Conservation (phyloP, 2,888 invertebrate species). For the Eilema sororculum region DNA sequence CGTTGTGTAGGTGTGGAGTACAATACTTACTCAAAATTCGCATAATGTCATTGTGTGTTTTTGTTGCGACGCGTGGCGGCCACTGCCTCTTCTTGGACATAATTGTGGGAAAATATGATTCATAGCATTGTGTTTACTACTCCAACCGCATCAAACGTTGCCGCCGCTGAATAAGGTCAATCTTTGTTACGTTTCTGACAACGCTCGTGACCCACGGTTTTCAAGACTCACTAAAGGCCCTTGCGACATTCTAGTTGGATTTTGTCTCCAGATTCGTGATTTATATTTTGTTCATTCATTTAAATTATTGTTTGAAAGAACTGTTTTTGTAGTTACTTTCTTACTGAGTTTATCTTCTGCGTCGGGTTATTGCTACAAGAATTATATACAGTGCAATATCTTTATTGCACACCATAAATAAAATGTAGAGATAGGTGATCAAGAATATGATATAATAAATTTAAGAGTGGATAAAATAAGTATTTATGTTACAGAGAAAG, state of each 20-base stretch:
- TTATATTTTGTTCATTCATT: constrained; percentile 18
- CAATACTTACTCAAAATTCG: constrained; percentile 25
- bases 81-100: constrained; percentile 52
- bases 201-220: constrained; percentile 47
- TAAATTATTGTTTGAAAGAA: neutral
- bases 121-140: constrained; percentile 72
- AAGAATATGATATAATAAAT: neutral
- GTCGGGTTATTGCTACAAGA: neutral
- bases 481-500: neutral
- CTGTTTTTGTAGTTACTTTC: neutral
- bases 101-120: constrained; percentile 75
- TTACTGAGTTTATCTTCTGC: neutral
- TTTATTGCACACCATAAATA: neutral
- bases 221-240: constrained; percentile 26
- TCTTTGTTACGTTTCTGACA: constrained; percentile 68
- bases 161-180: constrained; percentile 73
- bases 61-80: constrained; percentile 37
- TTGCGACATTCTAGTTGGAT: constrained; percentile 33
- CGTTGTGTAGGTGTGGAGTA: neutral
- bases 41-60: constrained; percentile 38
- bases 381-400: neutral
- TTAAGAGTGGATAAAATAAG: neutral
- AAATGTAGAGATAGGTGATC: neutral
- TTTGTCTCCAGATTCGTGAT: constrained; percentile 18
- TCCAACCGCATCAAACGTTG: constrained; percentile 66